Percentiles rank a stretch among this genome's conserved stretches.
Conservation (phyloP, 1,140 invertebrate genomes). For the Schlechtendalia chinensis region DNA sequence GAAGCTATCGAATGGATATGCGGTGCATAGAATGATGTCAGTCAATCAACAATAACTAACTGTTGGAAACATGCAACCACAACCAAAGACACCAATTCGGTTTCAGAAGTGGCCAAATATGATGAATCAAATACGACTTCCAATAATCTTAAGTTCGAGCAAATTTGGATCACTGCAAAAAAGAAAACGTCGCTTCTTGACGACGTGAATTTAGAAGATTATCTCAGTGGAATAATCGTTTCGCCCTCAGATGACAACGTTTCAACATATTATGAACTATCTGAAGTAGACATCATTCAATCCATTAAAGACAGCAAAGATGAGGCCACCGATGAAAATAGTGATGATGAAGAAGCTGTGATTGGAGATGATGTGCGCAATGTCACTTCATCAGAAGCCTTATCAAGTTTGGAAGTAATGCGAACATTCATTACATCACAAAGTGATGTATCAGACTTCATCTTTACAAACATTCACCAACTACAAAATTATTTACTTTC, state of each 20-base stretch:
- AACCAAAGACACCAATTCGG: no score
- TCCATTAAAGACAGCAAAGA: slow-evolving; percentile 7
- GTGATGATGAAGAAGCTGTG: slow-evolving; percentile 6
- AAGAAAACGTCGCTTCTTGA: slow-evolving; percentile 2
- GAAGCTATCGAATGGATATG: slow-evolving; percentile 8
- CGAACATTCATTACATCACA: slow-evolving; percentile 22
- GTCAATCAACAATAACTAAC: slow-evolving; percentile 26
- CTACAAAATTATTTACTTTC: slow-evolving; percentile 24
- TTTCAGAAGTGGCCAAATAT: no score
- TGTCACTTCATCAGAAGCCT: slow-evolving; percentile 21
- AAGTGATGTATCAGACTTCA: slow-evolving; percentile 5
- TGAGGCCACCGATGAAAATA: no score
- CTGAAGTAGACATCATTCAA: background rate
- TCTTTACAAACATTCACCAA: slow-evolving; percentile 24
- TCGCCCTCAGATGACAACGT: slow-evolving; percentile 13
- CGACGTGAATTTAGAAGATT: slow-evolving; percentile 15
- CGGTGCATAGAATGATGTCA: slow-evolving; percentile 24
- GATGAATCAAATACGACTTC: no score
- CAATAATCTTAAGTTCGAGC: no score
- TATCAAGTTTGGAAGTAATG: no score
- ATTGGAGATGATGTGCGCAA: background rate
- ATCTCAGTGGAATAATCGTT: no score
- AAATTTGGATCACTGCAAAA: no score
- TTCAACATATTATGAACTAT: slow-evolving; percentile 22
- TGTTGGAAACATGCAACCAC: no score